These are phyloP conservation scores for Aeoliscus strigatus DNA, from an alignment of 2,797 vertebrate species.

Conservation along the genomic window DNA sequence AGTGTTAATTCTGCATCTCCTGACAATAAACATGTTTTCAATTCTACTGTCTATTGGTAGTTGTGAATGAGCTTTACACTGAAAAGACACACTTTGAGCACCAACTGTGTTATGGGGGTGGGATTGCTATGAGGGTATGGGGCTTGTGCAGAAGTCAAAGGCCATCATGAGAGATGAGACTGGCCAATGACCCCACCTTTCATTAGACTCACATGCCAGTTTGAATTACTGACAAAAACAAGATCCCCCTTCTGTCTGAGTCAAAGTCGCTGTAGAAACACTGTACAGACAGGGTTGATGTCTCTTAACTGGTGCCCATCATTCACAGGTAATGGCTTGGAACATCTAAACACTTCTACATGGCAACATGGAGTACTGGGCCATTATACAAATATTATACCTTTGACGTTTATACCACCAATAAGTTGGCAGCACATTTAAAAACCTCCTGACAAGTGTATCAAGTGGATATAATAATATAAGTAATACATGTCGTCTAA, in stretches of 20 bases:
- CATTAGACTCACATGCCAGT: slow-evolving; percentile 47
- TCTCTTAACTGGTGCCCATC: slow-evolving; percentile 62
- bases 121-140: too few relatives aligned
- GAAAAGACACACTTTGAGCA: background rate
- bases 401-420: slow-evolving; percentile 43
- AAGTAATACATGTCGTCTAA: too few relatives aligned
- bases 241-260: slow-evolving; percentile 63
- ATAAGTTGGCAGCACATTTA: slow-evolving; percentile 43
- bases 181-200: slow-evolving; percentile 47
- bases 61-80: slow-evolving; percentile 13
- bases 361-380: slow-evolving; percentile 61
- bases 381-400: slow-evolving; percentile 54
- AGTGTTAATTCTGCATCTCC: slow-evolving; percentile 42
- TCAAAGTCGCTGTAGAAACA: slow-evolving; percentile 44
- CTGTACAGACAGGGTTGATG: slow-evolving; percentile 63
- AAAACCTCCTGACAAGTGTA: too few relatives aligned
- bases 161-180: slow-evolving; percentile 48
- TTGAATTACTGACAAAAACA: slow-evolving; percentile 71
- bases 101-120: too few relatives aligned
- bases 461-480: too few relatives aligned
- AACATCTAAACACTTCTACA: slow-evolving; percentile 76
- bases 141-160: slow-evolving; percentile 39
- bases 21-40: slow-evolving; percentile 45
- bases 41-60: slow-evolving; percentile 30
- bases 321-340: slow-evolving; percentile 73